Conservation (phyloP, 2,797 vertebrate species). For the Tapera naevia region DNA sequence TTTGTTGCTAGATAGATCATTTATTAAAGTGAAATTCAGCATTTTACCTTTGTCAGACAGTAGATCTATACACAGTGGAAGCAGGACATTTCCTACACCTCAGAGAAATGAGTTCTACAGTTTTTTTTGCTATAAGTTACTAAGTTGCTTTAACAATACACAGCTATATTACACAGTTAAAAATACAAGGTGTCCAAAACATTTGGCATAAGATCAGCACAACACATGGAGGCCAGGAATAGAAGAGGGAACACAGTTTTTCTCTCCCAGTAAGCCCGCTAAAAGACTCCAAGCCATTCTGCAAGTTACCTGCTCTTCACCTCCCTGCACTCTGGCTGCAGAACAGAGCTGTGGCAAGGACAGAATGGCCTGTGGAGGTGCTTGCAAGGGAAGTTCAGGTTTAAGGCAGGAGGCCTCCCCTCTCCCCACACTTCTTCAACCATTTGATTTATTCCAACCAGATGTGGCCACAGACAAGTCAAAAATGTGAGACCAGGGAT, state of each 20-base stretch:
- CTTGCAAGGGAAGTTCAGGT: conserved; percentile 33
- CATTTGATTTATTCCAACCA: not conserved
- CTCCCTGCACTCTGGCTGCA: not conserved
- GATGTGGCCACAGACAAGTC: not conserved
- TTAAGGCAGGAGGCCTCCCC: conserved; percentile 51
- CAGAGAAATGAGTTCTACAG: conserved; percentile 74
- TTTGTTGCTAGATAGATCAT: conserved; percentile 81
- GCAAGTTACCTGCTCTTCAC: not conserved
- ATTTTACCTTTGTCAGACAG: conserved; percentile 81
- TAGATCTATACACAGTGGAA: conserved; percentile 80
- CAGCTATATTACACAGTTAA: conserved; percentile 77
- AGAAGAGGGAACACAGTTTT: conserved; percentile 69
- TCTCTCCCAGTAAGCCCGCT: conserved; percentile 66
- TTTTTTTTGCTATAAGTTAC: conserved; percentile 79
- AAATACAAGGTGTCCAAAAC: conserved; percentile 76
- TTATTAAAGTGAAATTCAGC: conserved; percentile 88
- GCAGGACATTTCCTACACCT: conserved; percentile 76
- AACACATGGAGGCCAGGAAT: conserved; percentile 74
- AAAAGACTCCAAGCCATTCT: conserved; percentile 42
- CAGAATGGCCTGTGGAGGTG: not conserved
- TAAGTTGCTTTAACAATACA: conserved; percentile 78
- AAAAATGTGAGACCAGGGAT: not conserved
- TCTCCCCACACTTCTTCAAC: not conserved
- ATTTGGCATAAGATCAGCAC: conserved; percentile 76
- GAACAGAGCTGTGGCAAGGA: not conserved